phyloP scores from a whole-genome alignment of 2,113 vertebrate species.

The Takifugu flavidus region DNA sequence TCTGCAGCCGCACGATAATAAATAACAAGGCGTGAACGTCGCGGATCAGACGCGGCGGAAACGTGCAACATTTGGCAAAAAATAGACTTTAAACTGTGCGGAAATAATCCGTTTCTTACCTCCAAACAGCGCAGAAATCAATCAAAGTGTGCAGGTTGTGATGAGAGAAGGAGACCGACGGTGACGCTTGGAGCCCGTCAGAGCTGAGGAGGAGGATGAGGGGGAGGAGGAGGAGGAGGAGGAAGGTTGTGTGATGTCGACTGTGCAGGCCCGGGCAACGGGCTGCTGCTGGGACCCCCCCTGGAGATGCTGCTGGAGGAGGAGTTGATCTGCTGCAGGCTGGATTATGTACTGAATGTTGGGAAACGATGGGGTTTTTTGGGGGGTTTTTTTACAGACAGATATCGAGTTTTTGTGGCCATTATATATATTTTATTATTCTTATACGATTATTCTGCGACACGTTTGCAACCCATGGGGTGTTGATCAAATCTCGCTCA shows the following conservation, averaged over 20 bases:
- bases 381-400: not conserved
- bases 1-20: constrained; percentile 27
- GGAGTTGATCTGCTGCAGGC: constrained; percentile 18
- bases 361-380: not conserved
- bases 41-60: not conserved
- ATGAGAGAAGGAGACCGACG: not conserved
- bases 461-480: no score
- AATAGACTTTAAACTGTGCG: not conserved
- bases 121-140: constrained; percentile 21
- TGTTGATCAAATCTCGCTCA: no score
- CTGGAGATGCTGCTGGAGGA: constrained; percentile 6
- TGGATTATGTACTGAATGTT: not conserved
- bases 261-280: constrained; percentile 2
- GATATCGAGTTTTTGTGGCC: not conserved
- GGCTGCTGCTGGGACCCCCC: constrained; percentile 11
- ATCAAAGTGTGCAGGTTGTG: not conserved
- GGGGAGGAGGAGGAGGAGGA: constrained; percentile 11
- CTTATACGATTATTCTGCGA: not conserved
- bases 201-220: constrained; percentile 7
- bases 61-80: not conserved
- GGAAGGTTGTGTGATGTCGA: constrained; percentile 16
- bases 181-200: constrained; percentile 4
- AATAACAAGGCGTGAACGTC: not conserved
- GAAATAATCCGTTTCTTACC: constrained; percentile 36
- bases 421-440: no score